Percentiles rank a stretch among this genome's conserved stretches.
Conservation (phyloP, 2,888 invertebrate species). For the Dicyrtomina minuta region DNA sequence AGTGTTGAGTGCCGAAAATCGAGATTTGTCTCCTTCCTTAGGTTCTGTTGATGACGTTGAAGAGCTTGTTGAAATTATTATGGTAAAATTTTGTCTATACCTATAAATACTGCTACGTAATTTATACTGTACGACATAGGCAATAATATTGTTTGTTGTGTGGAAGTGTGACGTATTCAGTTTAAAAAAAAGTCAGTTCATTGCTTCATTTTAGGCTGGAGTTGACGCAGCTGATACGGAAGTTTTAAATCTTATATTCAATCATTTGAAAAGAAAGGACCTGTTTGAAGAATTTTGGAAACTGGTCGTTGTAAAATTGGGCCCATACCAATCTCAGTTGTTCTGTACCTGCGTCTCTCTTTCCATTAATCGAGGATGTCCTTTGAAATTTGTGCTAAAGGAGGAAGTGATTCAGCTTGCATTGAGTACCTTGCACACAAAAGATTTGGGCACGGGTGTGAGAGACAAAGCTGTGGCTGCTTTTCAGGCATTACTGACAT, state of each 20-base stretch:
- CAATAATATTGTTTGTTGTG: neutral
- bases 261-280: slow-evolving; percentile 29
- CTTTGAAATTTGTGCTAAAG: slow-evolving; percentile 11
- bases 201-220: slow-evolving; percentile 1
- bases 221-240: slow-evolving; percentile 25
- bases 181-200: no score
- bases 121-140: neutral
- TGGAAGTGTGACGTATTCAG: no score
- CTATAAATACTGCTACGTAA: neutral
- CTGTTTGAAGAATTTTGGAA: slow-evolving; percentile 40
- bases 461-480: neutral
- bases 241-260: slow-evolving; percentile 11
- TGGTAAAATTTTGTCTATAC: slow-evolving; percentile 18
- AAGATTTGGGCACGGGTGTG: slow-evolving; percentile 22
- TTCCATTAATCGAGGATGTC: slow-evolving; percentile 29
- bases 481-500: slow-evolving; percentile 22
- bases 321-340: slow-evolving; percentile 42
- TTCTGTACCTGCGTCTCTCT: slow-evolving; percentile 36
- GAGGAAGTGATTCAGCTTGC: slow-evolving; percentile 22
- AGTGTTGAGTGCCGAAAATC: slow-evolving; percentile 13
- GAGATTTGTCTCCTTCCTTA: slow-evolving; percentile 4
- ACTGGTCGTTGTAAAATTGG: slow-evolving; percentile 31
- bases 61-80: slow-evolving; percentile 20
- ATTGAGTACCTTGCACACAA: slow-evolving; percentile 16
- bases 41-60: slow-evolving; percentile 14